Evolutionary conservation across 2,113 vertebrate species (phyloP), one percentile per base, ranked within the genome.

Genomic region (Seriola quinqueradiata): DNA sequence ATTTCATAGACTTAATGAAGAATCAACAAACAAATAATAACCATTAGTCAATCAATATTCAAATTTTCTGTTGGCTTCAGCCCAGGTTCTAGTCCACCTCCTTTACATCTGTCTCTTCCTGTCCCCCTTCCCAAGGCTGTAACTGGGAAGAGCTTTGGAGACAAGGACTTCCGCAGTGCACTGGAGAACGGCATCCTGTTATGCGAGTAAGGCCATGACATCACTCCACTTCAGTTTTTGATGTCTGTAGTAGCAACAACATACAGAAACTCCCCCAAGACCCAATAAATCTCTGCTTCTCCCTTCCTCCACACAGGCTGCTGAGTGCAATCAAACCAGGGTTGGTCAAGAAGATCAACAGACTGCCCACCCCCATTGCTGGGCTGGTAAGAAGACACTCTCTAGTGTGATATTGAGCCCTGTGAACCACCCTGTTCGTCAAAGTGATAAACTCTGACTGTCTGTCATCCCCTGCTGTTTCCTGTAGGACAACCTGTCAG

Each of bases 331-430:
- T 99, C 93, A 98, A 96, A 87, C 98, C 98, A 1, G 98, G 98
- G 90, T 94, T 99, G 92, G 95, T 99, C 88, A 99, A 97, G 94
- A 99, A 99, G 96, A 98, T 99, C 95, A 99, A 99, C 91, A 96
- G 98, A 93, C 96, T 99, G 77, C 96, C 97, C 34, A 98, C 98
- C 48, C 98, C 98, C 89, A 98, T 99, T 76, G 97, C 98, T 63
- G 98, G 98, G 77, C 95, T 99, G 96, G 98, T 99, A 95, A 98
- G 97, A 95, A 38, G 66, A 87, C 87, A 69, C 87, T 67, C 61
- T 44, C 52, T 36, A 50, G 48, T n/a, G 58, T 70, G 61, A 77
- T 71, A 60, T 32, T 52, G 55, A 38, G 44, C 64, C 28, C 59
- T 14, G 32, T 69, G 59, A 84, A 74, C 13, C 68, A 50, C 21